These are phyloP conservation scores for Sebastes wilsoni DNA, from an alignment of 2,797 vertebrate species.

Conservation along the genomic window DNA sequence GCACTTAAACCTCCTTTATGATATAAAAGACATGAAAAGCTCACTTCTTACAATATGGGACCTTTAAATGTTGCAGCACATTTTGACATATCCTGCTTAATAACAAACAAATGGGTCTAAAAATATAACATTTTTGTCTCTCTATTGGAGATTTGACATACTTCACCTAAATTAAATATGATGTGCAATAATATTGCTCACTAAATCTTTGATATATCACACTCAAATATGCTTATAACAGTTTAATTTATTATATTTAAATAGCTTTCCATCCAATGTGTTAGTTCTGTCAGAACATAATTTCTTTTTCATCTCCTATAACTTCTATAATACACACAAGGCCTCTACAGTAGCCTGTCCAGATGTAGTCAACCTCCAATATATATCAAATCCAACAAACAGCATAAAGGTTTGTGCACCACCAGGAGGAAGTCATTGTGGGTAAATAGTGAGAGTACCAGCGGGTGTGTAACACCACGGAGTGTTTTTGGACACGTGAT, in stretches of 20 bases:
- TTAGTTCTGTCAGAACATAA: neutral
- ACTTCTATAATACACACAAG: neutral
- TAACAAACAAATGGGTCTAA: neutral
- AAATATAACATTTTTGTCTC: neutral
- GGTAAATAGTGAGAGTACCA: slow-evolving; percentile 1
- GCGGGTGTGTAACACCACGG: slow-evolving; percentile 44
- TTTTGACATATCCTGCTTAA: neutral
- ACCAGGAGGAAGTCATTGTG: neutral
- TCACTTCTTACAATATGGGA: too few relatives aligned
- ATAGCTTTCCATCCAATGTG: neutral
- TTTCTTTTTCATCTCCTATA: neutral
- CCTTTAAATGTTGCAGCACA: neutral
- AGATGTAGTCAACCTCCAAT: neutral
- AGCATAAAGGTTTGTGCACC: neutral
- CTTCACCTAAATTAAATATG: neutral
- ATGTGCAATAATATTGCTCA: neutral
- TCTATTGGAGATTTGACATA: neutral
- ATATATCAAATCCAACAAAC: neutral
- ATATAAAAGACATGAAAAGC: too few relatives aligned
- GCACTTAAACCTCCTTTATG: too few relatives aligned
- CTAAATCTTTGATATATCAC: neutral
- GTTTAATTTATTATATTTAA: neutral
- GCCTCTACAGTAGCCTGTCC: neutral
- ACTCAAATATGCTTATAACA: neutral
- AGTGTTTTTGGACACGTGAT: slow-evolving; percentile 55